phyloP scores from a whole-genome alignment of 2,797 vertebrate species.

The Simalia tracyae region DNA sequence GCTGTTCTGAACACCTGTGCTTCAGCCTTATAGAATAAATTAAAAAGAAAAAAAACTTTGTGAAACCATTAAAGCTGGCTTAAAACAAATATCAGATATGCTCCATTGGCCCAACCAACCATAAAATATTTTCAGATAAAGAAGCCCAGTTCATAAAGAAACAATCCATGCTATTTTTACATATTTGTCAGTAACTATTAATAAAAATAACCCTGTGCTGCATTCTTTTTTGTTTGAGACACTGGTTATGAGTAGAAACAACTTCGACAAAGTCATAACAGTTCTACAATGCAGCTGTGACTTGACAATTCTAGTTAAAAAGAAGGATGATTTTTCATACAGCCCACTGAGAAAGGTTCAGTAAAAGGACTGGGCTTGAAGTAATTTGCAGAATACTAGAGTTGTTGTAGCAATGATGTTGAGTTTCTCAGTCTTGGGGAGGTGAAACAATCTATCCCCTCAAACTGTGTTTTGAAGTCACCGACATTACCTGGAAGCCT shows the following conservation, averaged over 20 bases:
- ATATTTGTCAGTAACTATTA: neutral
- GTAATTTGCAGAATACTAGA: neutral
- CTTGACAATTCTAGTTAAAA: neutral
- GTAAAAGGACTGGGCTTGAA: neutral
- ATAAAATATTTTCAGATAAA: neutral
- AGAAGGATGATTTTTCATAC: neutral
- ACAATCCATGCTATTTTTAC: neutral
- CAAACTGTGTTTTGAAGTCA: neutral
- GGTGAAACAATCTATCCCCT: neutral
- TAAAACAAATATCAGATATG: neutral
- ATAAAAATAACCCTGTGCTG: neutral
- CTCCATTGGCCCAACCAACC: neutral
- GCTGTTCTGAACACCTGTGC: neutral
- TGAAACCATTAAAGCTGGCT: neutral
- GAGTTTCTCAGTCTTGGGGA: neutral
- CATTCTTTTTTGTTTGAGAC: neutral
- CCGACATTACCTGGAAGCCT: neutral
- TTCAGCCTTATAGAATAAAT: neutral
- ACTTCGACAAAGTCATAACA: neutral
- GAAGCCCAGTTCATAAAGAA: neutral
- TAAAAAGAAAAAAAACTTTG: neutral
- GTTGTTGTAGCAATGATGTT: neutral
- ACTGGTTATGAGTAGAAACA: neutral
- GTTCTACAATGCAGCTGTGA: neutral
- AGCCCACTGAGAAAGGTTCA: neutral